Conservation (phyloP, 2,888 invertebrate genomes). For the Archaeoteleia sp. region DNA sequence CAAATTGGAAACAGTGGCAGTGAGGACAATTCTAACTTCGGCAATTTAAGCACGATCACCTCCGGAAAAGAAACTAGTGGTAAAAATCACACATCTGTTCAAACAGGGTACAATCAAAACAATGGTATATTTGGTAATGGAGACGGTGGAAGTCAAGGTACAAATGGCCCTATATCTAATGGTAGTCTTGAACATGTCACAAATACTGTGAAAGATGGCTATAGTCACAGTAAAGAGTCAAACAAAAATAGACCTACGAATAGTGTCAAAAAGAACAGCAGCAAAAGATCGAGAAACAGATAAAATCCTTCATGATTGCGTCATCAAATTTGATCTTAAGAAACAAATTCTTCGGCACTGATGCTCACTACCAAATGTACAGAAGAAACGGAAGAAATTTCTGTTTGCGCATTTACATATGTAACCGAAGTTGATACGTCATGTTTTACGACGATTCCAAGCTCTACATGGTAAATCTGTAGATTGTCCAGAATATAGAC, state of each 20-base stretch:
- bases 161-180: conserved; percentile 71
- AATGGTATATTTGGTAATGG: conserved; percentile 68
- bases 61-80: conserved; percentile 71
- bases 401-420: not conserved
- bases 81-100: conserved; percentile 70
- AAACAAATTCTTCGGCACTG: not conserved
- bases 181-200: conserved; percentile 82
- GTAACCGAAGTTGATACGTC: no score
- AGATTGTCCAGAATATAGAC: no score
- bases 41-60: conserved; percentile 67
- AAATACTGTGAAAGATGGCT: conserved; percentile 76
- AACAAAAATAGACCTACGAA: conserved; percentile 74
- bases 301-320: conserved; percentile 70
- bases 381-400: conserved; percentile 6
- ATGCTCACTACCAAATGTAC: conserved; percentile 41
- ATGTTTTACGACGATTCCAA: no score
- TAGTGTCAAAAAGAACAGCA: conserved; percentile 84
- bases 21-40: conserved; percentile 76
- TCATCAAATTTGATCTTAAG: not conserved
- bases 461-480: no score
- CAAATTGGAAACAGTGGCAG: conserved; percentile 80
- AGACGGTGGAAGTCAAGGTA: conserved; percentile 64
- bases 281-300: conserved; percentile 89
- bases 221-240: conserved; percentile 74
- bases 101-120: conserved; percentile 69